Evolutionary conservation across 2,888 invertebrate species (phyloP), one percentile per base, ranked within the genome.

Genomic region (Sarcophaga subvicina): DNA sequence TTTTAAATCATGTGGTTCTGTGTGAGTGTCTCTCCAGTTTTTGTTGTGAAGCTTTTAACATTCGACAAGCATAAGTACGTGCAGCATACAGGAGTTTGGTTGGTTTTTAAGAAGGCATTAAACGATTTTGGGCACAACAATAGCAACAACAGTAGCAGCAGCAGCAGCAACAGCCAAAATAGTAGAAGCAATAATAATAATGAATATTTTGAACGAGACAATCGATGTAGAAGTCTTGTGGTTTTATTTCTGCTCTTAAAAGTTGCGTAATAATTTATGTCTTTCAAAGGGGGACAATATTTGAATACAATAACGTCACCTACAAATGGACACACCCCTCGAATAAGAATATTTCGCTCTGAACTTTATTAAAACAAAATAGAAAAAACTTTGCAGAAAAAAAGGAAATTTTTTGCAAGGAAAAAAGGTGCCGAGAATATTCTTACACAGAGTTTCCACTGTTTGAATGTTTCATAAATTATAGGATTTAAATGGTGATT

Each of bases 261-360:
- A 63, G 54, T 83, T 80, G 76, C 79, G 83, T 75, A 86, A 83
- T 67, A 75, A 75, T 79, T 77, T 72, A 85, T 85, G 66, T 59
- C 64, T 67, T 45, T 45, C 37, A 76, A 71, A 76, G n/a, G 37
- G 72, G 8, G 59, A 27, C 27, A 17, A 54, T 59, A 78, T 82
- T 83, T 83, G 71, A 83, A 83, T 80, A 80, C 66, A 81, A 78
- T 81, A 64, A 49, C 78, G 77, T 64, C 76, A 45, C 10, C 76
- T 67, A 62, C 12, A 62, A 67, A 49, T 64, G 79, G 83, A 78
- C 79, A 73, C 73, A 69, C 73, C 78, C 73, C 80, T 3, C 0
- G 14, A 22, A 54, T 8, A 37, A 0, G 10, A 37, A 37, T 37
- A 10, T 37, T 37, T 37, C 3, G 8, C 2, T 37, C 8, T 37